Conservation (phyloP, 37 sponge, comb jelly and placozoan species). For the Mnemiopsis leidyi region DNA sequence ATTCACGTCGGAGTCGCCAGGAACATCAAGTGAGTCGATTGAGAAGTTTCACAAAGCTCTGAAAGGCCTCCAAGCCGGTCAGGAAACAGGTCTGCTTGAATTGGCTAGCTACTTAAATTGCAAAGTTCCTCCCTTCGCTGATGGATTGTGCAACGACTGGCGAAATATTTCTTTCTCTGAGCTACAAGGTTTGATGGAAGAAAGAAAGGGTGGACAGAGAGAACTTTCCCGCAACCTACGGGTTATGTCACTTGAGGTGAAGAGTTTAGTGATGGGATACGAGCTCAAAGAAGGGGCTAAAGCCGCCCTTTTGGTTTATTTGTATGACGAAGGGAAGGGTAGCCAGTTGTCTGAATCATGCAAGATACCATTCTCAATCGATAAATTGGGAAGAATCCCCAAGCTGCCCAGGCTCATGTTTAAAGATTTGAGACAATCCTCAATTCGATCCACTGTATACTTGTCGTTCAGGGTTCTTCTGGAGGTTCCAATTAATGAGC, state of each 20-base stretch:
- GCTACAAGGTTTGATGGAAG: not conserved
- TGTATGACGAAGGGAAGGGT: not conserved
- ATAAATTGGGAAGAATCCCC: not conserved
- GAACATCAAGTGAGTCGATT: not conserved
- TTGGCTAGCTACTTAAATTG: not conserved
- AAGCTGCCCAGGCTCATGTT: not conserved
- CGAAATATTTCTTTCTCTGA: not conserved
- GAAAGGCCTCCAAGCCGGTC: not conserved
- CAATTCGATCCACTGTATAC: not conserved
- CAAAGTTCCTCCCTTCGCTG: not conserved
- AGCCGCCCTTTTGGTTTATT: not conserved
- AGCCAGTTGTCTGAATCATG: not conserved
- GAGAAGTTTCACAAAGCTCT: conserved; percentile 17
- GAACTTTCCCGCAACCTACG: not conserved
- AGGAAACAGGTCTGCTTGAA: not conserved
- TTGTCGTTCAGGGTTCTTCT: not conserved
- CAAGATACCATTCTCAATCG: not conserved
- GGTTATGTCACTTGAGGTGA: not conserved
- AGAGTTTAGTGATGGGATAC: not conserved
- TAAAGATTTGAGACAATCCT: not conserved
- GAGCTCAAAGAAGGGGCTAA: conserved; percentile 9
- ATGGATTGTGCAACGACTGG: not conserved
- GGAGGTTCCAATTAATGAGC: conserved; percentile 12
- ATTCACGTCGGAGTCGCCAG: not conserved
- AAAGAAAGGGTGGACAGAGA: not conserved